A percentile compares a stretch with the other conserved stretches of the same genome.
phyloP scores from a whole-genome alignment of 2,113 vertebrate genomes.

The Lota lota region DNA sequence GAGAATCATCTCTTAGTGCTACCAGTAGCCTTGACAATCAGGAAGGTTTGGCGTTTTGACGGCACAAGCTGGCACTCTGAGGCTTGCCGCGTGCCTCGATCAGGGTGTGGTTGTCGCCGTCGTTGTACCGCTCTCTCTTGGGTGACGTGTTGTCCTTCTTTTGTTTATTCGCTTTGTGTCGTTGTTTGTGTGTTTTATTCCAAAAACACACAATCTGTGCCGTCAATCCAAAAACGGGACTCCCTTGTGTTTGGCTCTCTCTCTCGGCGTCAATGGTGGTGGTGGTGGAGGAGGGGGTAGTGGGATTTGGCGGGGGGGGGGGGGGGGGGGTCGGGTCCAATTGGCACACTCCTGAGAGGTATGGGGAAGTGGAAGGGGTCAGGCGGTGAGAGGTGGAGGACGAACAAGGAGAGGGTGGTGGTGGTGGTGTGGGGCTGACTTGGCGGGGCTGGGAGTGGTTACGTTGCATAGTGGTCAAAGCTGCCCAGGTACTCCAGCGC shows the following conservation, averaged over 20 bases:
- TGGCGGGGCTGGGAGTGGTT: slow-evolving; percentile 67
- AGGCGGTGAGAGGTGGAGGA: background rate
- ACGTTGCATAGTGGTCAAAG: slow-evolving; percentile 99
- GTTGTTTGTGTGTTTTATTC: slow-evolving; percentile 31
- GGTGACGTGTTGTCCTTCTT: background rate
- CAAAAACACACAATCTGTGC: slow-evolving; percentile 61
- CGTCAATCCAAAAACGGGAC: slow-evolving; percentile 43
- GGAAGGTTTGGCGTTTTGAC: slow-evolving; percentile 55
- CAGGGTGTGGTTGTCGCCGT: slow-evolving; percentile 47
- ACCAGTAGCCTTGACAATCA: slow-evolving; percentile 70
- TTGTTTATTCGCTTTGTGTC: background rate
- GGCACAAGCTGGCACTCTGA: slow-evolving; percentile 46
- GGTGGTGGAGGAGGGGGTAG: slow-evolving; percentile 66
- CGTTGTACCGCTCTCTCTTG: slow-evolving; percentile 12
- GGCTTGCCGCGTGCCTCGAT: background rate
- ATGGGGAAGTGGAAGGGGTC: slow-evolving; percentile 2
- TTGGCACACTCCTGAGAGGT: slow-evolving; percentile 76
- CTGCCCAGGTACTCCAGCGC: slow-evolving; percentile 98
- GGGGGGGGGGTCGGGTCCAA: slow-evolving; percentile 70
- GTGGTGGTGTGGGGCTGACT: slow-evolving; percentile 27
- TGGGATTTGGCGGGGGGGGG: slow-evolving; percentile 74
- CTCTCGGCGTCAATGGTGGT: slow-evolving; percentile 46
- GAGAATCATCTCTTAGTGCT: slow-evolving; percentile 61
- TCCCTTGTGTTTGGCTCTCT: slow-evolving; percentile 63
- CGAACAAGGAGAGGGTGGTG: background rate